Base-by-base conservation (phyloP, 2,113 vertebrate genomes). In the Pseudonaja textilis region DNA sequence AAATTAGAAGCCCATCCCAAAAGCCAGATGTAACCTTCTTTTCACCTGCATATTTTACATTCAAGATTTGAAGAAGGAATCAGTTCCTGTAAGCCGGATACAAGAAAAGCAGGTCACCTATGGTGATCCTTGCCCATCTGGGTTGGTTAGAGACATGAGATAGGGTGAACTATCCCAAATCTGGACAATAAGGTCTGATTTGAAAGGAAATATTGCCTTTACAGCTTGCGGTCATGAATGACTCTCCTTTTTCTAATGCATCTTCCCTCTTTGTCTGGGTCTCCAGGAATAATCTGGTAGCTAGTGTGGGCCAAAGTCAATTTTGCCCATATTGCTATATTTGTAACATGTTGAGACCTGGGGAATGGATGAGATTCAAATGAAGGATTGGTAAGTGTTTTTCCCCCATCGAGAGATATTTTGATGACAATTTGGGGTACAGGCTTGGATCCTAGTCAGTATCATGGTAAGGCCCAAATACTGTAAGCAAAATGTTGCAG, bases 391-490 rank as follows among this genome's bases (percentile, higher is more conserved):
- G 56, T 56, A 29, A 9, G 9, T 26, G 5, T n/a, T 64, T 59
- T 59, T 18, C 26, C 57, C 14, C 4, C 90, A 87, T 16, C 16
- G 0, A 52, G 29, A 61, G 22, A 12, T 42, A 12, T 29, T 11
- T 87, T 7, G 39, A 47, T 50, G 9, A 45, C 14, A 45, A 59
- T 55, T 64, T 87, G 26, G 16, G n/a, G 20, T 47, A 61, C 34
- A 3, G 42, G 26, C 8, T 59, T 54, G 42, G 14, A 14, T 56
- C 14, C n/a, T 91, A 85, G 42, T 34, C 34, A 85, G 12, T 11
- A 85, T 81, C 88, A 47, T 59, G 93, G 87, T 81, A 87, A 87
- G 85, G 88, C 0, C 10, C 45, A 96, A 94, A 95, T 74, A 56
- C 26, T 90, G 1, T 88, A n/a, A 92, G 74, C 86, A 88, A 92